Percentiles rank a stretch among this genome's conserved stretches.
phyloP scores from a whole-genome alignment of 2,797 vertebrate species.

The Anabacerthia variegaticeps region DNA sequence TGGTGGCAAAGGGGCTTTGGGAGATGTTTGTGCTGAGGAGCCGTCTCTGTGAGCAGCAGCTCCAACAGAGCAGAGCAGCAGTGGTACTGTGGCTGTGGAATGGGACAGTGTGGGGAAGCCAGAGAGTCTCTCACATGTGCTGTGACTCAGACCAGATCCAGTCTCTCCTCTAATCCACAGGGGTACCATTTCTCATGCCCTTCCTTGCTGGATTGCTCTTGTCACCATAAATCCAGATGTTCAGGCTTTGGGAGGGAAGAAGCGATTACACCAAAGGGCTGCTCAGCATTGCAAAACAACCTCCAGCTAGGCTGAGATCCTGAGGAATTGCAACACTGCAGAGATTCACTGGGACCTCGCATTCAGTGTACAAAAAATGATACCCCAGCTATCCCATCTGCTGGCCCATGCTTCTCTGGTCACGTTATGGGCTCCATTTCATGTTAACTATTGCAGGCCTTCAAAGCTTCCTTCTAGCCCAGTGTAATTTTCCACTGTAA shows the following conservation, averaged over 20 bases:
- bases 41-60: neutral
- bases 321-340: neutral
- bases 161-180: neutral
- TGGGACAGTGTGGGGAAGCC: neutral
- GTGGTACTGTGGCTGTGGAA: neutral
- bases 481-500: neutral
- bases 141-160: neutral
- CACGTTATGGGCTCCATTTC: neutral
- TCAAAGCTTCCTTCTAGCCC: neutral
- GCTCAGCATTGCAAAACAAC: neutral
- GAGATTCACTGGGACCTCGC: neutral
- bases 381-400: neutral
- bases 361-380: neutral
- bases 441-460: neutral
- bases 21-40: neutral
- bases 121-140: neutral
- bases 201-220: neutral
- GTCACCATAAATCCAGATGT: conserved; percentile 15
- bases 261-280: neutral
- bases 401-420: neutral
- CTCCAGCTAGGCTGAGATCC: neutral
- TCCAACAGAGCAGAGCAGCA: neutral
- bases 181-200: neutral
- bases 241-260: neutral
- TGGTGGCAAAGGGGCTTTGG: neutral